phyloP scores from a whole-genome alignment of 2,888 invertebrate species.

The Tachina fera region DNA sequence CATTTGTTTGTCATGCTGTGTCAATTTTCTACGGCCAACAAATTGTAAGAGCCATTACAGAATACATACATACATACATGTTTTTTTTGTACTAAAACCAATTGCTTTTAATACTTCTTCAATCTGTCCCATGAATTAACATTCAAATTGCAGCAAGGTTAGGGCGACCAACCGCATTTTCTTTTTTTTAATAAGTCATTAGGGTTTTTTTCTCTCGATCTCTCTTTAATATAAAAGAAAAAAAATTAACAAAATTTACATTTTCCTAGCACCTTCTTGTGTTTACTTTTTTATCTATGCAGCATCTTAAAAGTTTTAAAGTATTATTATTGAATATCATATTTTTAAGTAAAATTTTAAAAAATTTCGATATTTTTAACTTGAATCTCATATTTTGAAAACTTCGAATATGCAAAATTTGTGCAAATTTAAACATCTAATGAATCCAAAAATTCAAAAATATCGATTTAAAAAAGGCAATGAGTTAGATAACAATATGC shows the following conservation, averaged over 20 bases:
- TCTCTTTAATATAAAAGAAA: not conserved
- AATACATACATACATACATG: too few species aligned
- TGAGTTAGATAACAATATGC: too few species aligned
- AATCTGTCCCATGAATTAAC: conserved; percentile 11
- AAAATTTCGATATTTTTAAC: too few species aligned
- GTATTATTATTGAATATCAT: too few species aligned
- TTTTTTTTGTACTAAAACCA: conserved; percentile 10
- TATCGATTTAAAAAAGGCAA: too few species aligned
- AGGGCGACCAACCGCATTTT: not conserved
- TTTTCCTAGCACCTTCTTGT: conserved; percentile 1
- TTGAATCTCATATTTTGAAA: too few species aligned
- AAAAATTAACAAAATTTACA: conserved; percentile 13
- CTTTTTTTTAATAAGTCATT: conserved; percentile 14
- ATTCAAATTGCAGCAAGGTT: conserved; percentile 20
- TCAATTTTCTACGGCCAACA: conserved; percentile 69
- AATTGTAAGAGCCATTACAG: conserved; percentile 57
- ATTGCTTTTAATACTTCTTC: conserved; percentile 7
- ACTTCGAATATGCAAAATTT: too few species aligned
- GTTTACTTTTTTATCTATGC: not conserved
- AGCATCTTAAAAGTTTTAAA: too few species aligned
- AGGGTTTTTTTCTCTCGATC: not conserved
- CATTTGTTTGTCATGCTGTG: conserved; percentile 67
- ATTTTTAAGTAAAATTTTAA: too few species aligned
- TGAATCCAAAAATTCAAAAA: too few species aligned
- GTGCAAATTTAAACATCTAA: too few species aligned